Evolutionary conservation across 2,888 invertebrate species (phyloP).

Genomic region (Argyresthia albistria): DNA sequence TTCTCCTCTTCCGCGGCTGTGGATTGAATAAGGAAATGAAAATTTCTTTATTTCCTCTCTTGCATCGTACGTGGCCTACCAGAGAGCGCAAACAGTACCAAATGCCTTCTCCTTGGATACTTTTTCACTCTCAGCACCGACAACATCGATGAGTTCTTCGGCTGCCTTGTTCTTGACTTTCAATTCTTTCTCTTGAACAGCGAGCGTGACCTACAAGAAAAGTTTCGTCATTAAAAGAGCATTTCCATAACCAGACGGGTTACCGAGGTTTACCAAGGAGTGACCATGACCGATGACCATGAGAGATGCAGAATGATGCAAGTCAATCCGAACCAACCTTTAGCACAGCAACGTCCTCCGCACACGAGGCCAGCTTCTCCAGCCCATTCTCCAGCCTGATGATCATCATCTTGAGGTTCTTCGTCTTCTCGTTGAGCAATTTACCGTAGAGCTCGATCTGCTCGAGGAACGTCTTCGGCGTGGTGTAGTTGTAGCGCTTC

Average conservation of each 20-base stretch:
- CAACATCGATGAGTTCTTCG: slow-evolving; percentile 87
- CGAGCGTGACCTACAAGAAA: slow-evolving; percentile 56
- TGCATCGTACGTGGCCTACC: too few species aligned
- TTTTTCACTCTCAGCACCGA: slow-evolving; percentile 91
- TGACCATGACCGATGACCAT: too few species aligned
- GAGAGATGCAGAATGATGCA: too few species aligned
- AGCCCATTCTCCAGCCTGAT: slow-evolving; percentile 88
- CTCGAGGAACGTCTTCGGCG: slow-evolving; percentile 95
- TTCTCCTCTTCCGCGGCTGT: slow-evolving; percentile 87
- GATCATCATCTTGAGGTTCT: slow-evolving; percentile 82
- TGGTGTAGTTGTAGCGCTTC: slow-evolving; percentile 94
- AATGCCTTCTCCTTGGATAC: slow-evolving; percentile 89
- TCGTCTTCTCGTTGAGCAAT: slow-evolving; percentile 76
- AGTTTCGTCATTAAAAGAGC: background rate
- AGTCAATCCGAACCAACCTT: slow-evolving; percentile 68
- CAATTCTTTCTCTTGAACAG: slow-evolving; percentile 85
- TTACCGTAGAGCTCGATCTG: slow-evolving; percentile 89
- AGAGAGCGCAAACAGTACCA: slow-evolving; percentile 47
- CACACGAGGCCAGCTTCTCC: slow-evolving; percentile 88
- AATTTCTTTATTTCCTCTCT: background rate
- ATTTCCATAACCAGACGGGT: background rate
- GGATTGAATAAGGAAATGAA: background rate
- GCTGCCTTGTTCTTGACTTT: slow-evolving; percentile 92
- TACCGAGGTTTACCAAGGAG: too few species aligned
- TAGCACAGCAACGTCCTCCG: slow-evolving; percentile 87